A percentile compares a stretch with the other conserved stretches of the same genome.
These are phyloP conservation scores for Hydropsyche tenuis DNA, from an alignment of 1,140 invertebrate genomes.

Conservation along the genomic window DNA sequence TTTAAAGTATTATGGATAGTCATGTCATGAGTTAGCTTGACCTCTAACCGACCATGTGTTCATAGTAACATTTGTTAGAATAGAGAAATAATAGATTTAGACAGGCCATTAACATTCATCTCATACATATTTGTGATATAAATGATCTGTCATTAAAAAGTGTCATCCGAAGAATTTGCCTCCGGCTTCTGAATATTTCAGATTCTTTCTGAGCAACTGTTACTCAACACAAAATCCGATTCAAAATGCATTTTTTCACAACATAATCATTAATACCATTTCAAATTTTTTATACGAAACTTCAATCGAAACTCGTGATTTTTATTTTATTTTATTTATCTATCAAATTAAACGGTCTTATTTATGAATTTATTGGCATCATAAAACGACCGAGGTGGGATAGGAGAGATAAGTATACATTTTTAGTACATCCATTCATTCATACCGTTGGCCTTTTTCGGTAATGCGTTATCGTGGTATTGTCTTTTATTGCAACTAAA, in stretches of 20 bases:
- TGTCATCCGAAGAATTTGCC: slow-evolving; percentile 38
- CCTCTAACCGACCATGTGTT: slow-evolving; percentile 14
- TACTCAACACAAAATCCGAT: neutral
- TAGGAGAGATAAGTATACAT: too few species aligned
- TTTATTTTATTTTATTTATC: too few species aligned
- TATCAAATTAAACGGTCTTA: slow-evolving; percentile 11
- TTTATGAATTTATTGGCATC: slow-evolving; percentile 5
- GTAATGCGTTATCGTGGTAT: too few species aligned
- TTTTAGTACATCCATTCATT: too few species aligned
- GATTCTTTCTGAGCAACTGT: slow-evolving; percentile 6
- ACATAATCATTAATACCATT: too few species aligned
- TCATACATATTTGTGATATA: slow-evolving; percentile 15
- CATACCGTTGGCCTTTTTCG: too few species aligned
- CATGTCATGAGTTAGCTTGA: neutral
- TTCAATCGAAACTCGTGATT: too few species aligned
- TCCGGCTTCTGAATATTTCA: slow-evolving; percentile 28
- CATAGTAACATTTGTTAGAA: neutral
- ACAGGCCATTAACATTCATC: slow-evolving; percentile 23
- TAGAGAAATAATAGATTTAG: slow-evolving; percentile 28
- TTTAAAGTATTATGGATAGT: neutral
- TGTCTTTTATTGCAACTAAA: too few species aligned
- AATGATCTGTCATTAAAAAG: slow-evolving; percentile 31
- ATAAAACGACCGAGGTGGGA: neutral
- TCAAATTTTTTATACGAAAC: too few species aligned
- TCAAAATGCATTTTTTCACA: too few species aligned